Evolutionary conservation across 1,140 invertebrate species (phyloP), one percentile per base, ranked within the genome.

Genomic region (Cataglyphis hispanica): DNA sequence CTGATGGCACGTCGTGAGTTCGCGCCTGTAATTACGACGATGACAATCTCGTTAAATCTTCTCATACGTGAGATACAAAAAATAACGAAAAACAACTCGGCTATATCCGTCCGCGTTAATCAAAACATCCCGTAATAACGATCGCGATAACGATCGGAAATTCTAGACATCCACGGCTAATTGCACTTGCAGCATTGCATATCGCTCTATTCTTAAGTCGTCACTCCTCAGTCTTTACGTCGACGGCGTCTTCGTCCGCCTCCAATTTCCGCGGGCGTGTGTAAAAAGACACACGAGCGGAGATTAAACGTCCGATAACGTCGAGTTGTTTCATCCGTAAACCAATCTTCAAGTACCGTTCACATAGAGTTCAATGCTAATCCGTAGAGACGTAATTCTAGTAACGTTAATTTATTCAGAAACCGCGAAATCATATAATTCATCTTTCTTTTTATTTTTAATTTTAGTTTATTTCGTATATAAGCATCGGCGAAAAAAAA

Each of bases 301-400:
- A 83, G 78, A 83, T 83, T 83, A 74, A 83, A 83, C 78, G 78
- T 83, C 78, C 67, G 78, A 83, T 83, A 83, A 43, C 50, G 53
- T 74, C 78, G 67, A 60, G 67, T 60, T 37, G 37, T 83, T 83
- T 83, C 53, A 74, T 74, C 37, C 77, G 37, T 58, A 69, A 80
- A 53, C 67, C 34, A 13, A 61, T 83, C 67, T 27, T 83, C 78
- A 74, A 31, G 56, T 61, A 61, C 34, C 53, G 67, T 74, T 83
- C 67, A 83, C 78, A 74, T 27, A 25, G 37, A 8, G 4, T 10
- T 31, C 43, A 13, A 22, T 25, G 25, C 43, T 69, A 34, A 31
- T 46, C 31, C 16, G 27, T 11, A 2, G 31, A 8, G 75, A n/a
- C 37, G 13, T n/a, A 27, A 31, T 67, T 34, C 56, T 16, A 19